phyloP scores from a whole-genome alignment of 2,888 invertebrate genomes.

The Bembecia ichneumoniformis region DNA sequence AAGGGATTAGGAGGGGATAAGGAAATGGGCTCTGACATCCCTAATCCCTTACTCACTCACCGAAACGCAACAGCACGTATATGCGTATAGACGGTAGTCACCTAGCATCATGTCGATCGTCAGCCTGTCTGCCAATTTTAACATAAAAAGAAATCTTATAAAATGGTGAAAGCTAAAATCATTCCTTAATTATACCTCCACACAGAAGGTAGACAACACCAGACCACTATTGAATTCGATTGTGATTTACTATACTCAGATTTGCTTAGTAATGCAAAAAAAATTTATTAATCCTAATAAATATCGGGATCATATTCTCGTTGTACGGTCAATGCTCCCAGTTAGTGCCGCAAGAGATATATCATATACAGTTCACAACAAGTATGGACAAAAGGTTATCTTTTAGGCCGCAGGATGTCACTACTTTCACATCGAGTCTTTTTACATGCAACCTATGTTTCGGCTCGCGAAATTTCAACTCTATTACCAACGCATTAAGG shows the following conservation, averaged over 20 bases:
- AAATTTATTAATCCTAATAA: too few species aligned
- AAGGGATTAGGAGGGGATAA: too few species aligned
- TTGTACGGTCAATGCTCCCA: background rate
- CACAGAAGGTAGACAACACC: too few species aligned
- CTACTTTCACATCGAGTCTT: conserved; percentile 51
- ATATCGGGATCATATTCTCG: too few species aligned
- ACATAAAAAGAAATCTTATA: background rate
- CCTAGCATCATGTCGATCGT: background rate
- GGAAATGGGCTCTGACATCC: too few species aligned
- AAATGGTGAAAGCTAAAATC: too few species aligned
- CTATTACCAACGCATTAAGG: conserved; percentile 4
- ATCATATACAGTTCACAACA: conserved; percentile 52
- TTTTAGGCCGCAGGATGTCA: conserved; percentile 48
- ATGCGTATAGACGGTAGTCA: background rate
- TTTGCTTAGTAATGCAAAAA: too few species aligned
- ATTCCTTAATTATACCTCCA: too few species aligned
- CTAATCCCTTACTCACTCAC: too few species aligned
- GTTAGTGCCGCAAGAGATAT: conserved; percentile 31
- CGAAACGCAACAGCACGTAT: too few species aligned
- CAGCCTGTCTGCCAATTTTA: background rate
- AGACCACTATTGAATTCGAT: too few species aligned
- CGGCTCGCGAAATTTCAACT: background rate
- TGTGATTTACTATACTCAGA: too few species aligned
- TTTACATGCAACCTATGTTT: conserved; percentile 14
- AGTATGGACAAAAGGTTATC: conserved; percentile 58